Conservation (phyloP, 2,113 vertebrate genomes). For the Hepsetus odoe region DNA sequence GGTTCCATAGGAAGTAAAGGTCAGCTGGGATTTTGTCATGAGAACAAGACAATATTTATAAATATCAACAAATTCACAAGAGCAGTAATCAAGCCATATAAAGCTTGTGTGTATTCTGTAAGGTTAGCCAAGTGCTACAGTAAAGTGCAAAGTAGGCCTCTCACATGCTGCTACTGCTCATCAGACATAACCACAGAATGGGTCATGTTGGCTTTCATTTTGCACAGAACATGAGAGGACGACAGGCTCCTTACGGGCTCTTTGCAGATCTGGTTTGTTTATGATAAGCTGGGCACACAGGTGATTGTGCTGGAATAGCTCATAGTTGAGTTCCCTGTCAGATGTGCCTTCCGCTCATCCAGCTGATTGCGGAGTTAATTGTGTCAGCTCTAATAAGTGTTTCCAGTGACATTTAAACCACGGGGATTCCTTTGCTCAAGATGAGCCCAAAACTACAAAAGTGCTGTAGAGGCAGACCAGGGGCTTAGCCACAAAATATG, state of each 20-base stretch:
- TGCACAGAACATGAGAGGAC: background rate
- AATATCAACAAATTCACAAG: background rate
- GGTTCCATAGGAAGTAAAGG: too few species aligned
- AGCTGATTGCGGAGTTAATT: constrained; percentile 69
- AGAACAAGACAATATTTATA: too few species aligned
- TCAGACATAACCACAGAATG: background rate
- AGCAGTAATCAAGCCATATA: background rate
- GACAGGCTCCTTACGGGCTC: background rate
- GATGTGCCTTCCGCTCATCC: constrained; percentile 45
- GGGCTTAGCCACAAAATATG: background rate
- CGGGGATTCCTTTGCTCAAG: constrained; percentile 58
- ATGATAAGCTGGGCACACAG: constrained; percentile 54
- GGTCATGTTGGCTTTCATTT: background rate
- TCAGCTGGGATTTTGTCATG: too few species aligned
- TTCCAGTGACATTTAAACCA: constrained; percentile 68
- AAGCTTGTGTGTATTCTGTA: background rate
- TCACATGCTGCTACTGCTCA: background rate
- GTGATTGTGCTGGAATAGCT: constrained; percentile 62
- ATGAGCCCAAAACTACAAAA: constrained; percentile 35
- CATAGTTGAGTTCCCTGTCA: constrained; percentile 60
- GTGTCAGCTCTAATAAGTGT: constrained; percentile 65
- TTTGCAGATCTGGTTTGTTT: constrained; percentile 50
- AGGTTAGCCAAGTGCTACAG: background rate
- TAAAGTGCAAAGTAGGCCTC: background rate
- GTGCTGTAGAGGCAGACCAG: constrained; percentile 41